These are phyloP conservation scores for Pollenia griseotomentosa DNA, from an alignment of 2,888 invertebrate genomes.

Conservation along the genomic window DNA sequence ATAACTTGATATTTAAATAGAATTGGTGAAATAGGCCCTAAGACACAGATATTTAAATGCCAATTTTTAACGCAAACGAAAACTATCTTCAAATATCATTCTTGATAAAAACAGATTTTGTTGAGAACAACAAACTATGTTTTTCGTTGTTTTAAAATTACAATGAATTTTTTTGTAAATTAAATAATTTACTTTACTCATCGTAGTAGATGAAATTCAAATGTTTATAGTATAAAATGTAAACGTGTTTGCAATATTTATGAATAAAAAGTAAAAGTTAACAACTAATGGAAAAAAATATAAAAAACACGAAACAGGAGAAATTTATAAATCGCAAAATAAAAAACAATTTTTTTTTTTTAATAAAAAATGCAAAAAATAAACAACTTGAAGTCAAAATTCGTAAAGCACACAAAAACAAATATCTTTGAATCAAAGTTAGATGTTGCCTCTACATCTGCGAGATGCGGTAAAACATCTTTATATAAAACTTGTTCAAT, in stretches of 20 bases:
- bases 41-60: no score
- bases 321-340: conserved; percentile 51
- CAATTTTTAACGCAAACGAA: no score
- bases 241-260: conserved; percentile 60
- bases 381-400: conserved; percentile 8
- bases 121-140: no score
- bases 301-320: conserved; percentile 55
- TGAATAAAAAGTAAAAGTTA: conserved; percentile 71
- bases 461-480: conserved; percentile 19
- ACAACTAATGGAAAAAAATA: neutral
- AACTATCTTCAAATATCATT: no score
- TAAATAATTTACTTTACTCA: no score
- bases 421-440: neutral
- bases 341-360: conserved; percentile 31
- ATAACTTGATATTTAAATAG: no score
- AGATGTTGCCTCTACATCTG: conserved; percentile 11
- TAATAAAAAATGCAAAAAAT: conserved; percentile 21
- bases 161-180: no score
- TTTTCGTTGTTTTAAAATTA: no score
- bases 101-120: no score
- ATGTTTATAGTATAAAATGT: neutral
- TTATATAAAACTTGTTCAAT: conserved; percentile 48
- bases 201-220: neutral
- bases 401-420: conserved; percentile 13
- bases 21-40: no score